Evolutionary conservation across 2,797 vertebrate genomes (phyloP).

Genomic region (Tokudaia tokunoshimensis): DNA sequence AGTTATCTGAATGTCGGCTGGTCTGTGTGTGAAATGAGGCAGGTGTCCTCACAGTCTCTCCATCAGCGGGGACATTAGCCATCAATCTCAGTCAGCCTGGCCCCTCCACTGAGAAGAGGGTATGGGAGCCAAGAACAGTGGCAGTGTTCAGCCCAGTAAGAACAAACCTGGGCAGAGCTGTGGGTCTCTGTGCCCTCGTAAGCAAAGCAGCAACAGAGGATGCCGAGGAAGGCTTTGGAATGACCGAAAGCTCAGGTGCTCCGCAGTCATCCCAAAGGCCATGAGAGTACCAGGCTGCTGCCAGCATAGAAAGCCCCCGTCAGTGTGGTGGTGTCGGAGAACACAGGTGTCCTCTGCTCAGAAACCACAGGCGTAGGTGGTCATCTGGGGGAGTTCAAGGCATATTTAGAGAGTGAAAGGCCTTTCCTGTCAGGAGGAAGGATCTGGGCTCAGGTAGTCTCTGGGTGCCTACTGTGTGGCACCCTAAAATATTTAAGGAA

Average conservation of each 20-base stretch:
- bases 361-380: too few species aligned
- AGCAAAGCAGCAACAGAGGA: not conserved
- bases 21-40: slow-evolving; percentile 30
- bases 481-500: not conserved
- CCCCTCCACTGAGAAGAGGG: not conserved
- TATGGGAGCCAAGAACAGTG: not conserved
- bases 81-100: not conserved
- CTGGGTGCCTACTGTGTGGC: not conserved
- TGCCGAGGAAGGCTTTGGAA: not conserved
- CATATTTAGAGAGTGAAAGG: not conserved
- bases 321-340: not conserved
- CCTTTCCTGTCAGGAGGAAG: not conserved
- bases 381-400: not conserved
- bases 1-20: not conserved
- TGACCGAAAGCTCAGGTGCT: not conserved
- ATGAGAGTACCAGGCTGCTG: not conserved
- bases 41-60: not conserved
- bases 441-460: not conserved
- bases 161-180: not conserved
- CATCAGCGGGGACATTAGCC: not conserved
- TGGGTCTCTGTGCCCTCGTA: slow-evolving; percentile 25
- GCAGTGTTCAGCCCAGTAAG: not conserved
- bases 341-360: not conserved
- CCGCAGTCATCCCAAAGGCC: not conserved
- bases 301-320: not conserved